These are phyloP conservation scores for Nyctereutes procyonoides DNA, from an alignment of 2,113 vertebrate species.

Conservation along the genomic window DNA sequence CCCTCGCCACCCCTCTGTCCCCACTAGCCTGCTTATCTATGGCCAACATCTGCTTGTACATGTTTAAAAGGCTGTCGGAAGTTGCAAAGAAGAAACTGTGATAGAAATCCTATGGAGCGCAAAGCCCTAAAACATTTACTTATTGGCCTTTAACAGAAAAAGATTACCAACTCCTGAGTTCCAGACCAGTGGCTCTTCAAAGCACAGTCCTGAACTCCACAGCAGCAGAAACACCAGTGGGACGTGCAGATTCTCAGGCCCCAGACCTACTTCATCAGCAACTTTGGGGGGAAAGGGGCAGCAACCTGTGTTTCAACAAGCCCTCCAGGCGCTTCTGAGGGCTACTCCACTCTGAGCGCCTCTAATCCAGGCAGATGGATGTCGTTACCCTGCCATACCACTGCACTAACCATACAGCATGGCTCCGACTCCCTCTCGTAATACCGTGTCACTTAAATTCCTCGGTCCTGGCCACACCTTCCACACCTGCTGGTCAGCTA, in stretches of 20 bases:
- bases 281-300: not conserved
- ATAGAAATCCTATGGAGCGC: not conserved
- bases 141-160: not conserved
- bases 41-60: not conserved
- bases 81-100: not conserved
- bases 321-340: not conserved
- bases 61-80: not conserved
- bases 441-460: not conserved
- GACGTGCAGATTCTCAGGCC: not conserved
- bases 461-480: not conserved
- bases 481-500: not conserved
- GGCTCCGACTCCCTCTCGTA: no score
- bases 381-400: fast-evolving
- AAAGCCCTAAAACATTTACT: not conserved
- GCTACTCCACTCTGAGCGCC: not conserved
- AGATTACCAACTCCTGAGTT: not conserved
- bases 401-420: fast-evolving
- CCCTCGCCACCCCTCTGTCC: not conserved
- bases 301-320: not conserved
- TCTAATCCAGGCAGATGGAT: not conserved
- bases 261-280: not conserved
- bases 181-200: not conserved
- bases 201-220: not conserved
- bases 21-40: no score
- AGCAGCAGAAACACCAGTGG: not conserved